Base-by-base conservation (phyloP, 2,113 vertebrate genomes). In the Psephotus haematonotus region DNA sequence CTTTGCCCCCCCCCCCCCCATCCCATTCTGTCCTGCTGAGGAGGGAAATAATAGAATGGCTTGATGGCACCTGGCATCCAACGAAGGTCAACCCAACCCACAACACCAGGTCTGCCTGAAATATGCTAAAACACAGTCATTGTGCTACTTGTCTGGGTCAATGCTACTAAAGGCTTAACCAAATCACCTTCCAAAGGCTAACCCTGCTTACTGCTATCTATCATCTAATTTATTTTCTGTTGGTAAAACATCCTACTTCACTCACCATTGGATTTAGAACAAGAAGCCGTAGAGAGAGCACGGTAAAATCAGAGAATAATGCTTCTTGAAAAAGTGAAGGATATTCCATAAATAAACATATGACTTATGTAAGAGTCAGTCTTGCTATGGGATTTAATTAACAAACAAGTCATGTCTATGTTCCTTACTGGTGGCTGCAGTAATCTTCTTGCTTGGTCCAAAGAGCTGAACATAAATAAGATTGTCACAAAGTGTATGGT, bases 401-500 rank as follows among this genome's bases (percentile, higher is more conserved):
- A 81, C 8, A 94, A 88, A 67, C 60, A 88, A 92, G 69, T 82
- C 90, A 82, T 69, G 57, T 85, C 72, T 92, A 74, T 82, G 37
- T 47, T 94, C 46, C 88, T 95, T 93, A 27, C 64, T 93, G 75
- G 50, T 93, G 90, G 74, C 86, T 95, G 86, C 72, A 93, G 81
- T 95, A 92, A 97, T 83, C 87, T 97, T 76, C 60, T 95, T 94
- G 50, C 74, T 89, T 91, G 87, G 72, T 95, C 80, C 88, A 95
- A 96, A 86, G 57, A 95, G 47, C 70, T 82, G 84, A 88, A 77
- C 87, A 62, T 88, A 86, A 93, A 87, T 74, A 96, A 93, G 68
- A 81, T 69, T 93, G 52, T 83, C 37, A 95, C 53, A 69, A 91
- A 92, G 22, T 72, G n/a, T 82, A 43, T 55, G 19, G 47, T 64